A percentile compares a stretch with the other conserved stretches of the same genome.
These are phyloP conservation scores for Montipora foliosa DNA, from an alignment of 64 coral and sea anemone genomes.

Conservation along the genomic window DNA sequence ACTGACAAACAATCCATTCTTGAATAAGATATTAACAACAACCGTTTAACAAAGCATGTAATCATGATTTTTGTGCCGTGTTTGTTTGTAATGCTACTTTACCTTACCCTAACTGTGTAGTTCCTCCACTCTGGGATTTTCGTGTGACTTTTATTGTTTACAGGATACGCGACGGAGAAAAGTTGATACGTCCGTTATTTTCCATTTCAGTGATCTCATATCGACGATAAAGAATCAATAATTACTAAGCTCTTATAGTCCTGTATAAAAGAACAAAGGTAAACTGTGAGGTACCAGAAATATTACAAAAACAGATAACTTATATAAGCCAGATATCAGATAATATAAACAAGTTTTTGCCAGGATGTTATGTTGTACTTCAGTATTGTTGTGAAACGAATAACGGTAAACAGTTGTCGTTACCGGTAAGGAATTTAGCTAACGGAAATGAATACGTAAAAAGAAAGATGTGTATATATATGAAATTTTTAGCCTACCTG, in stretches of 20 bases:
- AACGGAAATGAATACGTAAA: too few species aligned
- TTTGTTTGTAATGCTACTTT: not conserved
- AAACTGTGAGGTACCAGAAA: not conserved
- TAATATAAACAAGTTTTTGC: too few species aligned
- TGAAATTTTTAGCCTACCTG: not conserved
- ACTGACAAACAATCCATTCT: not conserved
- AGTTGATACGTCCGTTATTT: not conserved
- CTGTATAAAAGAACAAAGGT: not conserved
- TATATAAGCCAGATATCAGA: too few species aligned
- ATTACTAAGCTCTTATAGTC: not conserved
- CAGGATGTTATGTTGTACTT: too few species aligned
- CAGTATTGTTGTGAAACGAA: too few species aligned
- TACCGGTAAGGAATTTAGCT: too few species aligned
- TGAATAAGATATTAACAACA: not conserved
- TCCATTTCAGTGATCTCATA: conserved; percentile 1
- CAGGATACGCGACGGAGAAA: not conserved
- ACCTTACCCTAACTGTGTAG: not conserved
- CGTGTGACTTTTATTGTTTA: not conserved
- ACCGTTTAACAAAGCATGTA: not conserved
- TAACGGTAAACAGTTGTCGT: too few species aligned
- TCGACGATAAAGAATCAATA: not conserved
- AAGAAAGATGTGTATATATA: too few species aligned
- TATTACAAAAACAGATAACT: too few species aligned
- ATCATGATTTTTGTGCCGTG: too few species aligned
- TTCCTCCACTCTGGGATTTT: not conserved